A percentile compares a stretch with the other conserved stretches of the same genome.
Evolutionary conservation across 2,797 vertebrate species (phyloP).

Genomic region (Zalophus californianus): DNA sequence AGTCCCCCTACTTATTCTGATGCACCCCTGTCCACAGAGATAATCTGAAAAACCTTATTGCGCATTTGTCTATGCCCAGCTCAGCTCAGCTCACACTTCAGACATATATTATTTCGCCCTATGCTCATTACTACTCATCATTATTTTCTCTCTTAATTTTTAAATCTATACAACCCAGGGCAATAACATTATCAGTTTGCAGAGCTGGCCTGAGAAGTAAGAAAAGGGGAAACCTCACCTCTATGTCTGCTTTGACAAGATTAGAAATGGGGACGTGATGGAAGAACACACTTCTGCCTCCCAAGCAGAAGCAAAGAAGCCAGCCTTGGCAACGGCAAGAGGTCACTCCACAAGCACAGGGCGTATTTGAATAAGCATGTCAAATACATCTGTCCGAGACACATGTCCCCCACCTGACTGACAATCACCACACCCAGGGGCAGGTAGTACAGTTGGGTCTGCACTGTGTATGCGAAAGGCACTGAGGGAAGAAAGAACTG

Average conservation of each 20-base stretch:
- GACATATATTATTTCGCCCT: neutral
- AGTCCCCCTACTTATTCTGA: neutral
- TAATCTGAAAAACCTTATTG: neutral
- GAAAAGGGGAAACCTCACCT: neutral
- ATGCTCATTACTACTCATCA: neutral
- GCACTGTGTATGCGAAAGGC: neutral
- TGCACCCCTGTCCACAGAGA: neutral
- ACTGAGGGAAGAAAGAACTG: neutral
- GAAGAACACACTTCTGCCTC: neutral
- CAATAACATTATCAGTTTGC: neutral
- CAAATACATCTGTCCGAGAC: neutral
- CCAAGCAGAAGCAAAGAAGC: neutral
- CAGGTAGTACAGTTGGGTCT: neutral
- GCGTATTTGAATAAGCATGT: neutral
- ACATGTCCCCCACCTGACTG: neutral
- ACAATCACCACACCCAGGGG: neutral
- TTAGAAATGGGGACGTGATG: neutral
- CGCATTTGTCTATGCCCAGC: neutral
- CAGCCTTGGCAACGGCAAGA: neutral
- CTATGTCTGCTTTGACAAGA: neutral
- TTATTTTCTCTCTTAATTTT: constrained; percentile 9
- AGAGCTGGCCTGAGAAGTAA: neutral
- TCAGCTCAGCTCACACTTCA: neutral
- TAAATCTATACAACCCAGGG: neutral
- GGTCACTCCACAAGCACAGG: neutral